These are phyloP conservation scores for Rhinatrema bivittatum DNA, from an alignment of 2,797 vertebrate species.

Conservation along the genomic window DNA sequence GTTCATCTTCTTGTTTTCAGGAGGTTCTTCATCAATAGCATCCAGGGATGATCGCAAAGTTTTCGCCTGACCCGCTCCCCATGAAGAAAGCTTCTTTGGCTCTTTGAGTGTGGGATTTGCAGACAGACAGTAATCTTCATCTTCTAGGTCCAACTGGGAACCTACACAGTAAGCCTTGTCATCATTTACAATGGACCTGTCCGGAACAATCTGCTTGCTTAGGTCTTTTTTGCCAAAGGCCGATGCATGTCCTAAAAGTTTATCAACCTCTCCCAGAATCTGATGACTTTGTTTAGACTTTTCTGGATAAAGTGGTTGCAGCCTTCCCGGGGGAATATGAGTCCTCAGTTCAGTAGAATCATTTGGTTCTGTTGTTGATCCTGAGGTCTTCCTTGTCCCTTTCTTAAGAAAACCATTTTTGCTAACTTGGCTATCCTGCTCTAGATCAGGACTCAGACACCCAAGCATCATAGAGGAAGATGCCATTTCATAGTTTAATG, in stretches of 20 bases:
- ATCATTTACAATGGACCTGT: background rate
- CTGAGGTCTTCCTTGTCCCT: constrained; percentile 1
- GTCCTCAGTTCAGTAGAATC: background rate
- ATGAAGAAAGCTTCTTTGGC: background rate
- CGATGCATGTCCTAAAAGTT: constrained; percentile 22
- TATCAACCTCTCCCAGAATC: constrained; percentile 22
- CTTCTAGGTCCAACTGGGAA: constrained; percentile 26
- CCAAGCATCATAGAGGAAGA: constrained; percentile 8
- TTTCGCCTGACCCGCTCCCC: background rate
- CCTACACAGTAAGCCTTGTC: constrained; percentile 11
- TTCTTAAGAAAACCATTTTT: constrained; percentile 21
- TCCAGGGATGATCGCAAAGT: background rate
- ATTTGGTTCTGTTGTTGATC: rapidly evolving
- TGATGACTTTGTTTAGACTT: constrained; percentile 17
- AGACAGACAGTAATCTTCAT: constrained; percentile 11
- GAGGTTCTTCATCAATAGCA: background rate
- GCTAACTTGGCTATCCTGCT: constrained; percentile 21
- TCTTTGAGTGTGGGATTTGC: background rate
- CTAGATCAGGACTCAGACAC: constrained; percentile 22
- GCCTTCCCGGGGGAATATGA: constrained; percentile 7
- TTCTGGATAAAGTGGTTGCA: constrained; percentile 20
- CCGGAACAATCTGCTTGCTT: constrained; percentile 4
- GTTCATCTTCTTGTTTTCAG: background rate
- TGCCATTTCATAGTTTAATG: constrained; percentile 12
- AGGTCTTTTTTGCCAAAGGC: constrained; percentile 5